Conservation (phyloP, 2,113 vertebrate genomes). For the Emydocephalus ijimae region DNA sequence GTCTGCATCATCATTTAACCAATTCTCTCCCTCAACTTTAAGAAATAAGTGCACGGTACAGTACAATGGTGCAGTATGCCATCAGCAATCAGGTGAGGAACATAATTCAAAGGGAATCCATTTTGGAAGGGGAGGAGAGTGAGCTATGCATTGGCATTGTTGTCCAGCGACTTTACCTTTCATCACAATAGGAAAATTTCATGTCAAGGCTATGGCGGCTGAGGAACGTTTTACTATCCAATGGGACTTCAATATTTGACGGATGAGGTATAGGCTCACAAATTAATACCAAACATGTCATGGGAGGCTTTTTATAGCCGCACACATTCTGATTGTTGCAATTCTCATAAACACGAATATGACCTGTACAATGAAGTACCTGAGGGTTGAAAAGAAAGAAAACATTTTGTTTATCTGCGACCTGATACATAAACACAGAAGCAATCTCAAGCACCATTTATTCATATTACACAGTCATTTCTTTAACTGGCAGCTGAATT, state of each 20-base stretch:
- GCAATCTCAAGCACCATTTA: background rate
- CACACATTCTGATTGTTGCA: constrained; percentile 70
- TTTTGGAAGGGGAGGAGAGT: accelerated
- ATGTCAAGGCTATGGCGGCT: constrained; percentile 98
- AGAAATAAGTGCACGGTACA: background rate
- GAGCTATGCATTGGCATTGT: background rate
- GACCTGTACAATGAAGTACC: constrained; percentile 95
- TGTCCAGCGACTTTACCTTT: constrained; percentile 76
- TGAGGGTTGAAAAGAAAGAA: constrained; percentile 40
- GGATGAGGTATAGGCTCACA: constrained; percentile 97
- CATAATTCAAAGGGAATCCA: background rate
- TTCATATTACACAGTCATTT: background rate
- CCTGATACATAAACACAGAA: background rate
- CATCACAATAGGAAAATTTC: constrained; percentile 98
- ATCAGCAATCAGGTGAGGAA: background rate
- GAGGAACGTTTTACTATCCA: constrained; percentile 98
- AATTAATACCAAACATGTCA: constrained; percentile 91
- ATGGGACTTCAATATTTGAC: constrained; percentile 93
- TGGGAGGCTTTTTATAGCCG: constrained; percentile 80
- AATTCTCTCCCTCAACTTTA: background rate
- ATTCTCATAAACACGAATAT: constrained; percentile 80
- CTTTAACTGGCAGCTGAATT: background rate
- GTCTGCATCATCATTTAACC: accelerated
- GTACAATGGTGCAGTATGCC: background rate
- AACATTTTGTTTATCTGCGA: background rate